Evolutionary conservation across 2,113 vertebrate genomes (phyloP), one percentile per base, ranked within the genome.

Genomic region (Illadopsis cleaveri): DNA sequence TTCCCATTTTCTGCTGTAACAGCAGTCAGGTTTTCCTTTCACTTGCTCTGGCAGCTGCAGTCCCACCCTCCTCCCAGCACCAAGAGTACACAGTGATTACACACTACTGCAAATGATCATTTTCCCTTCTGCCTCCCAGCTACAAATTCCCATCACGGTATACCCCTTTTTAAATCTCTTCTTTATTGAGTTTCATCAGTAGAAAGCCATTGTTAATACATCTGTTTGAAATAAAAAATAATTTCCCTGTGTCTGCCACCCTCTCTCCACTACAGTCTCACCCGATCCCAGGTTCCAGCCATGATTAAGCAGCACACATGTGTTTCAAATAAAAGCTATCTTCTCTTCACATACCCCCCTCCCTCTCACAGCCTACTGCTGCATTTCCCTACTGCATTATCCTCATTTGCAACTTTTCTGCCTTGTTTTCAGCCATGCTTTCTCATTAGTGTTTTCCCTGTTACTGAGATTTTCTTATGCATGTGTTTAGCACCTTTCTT

Each of bases 201-300:
- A 53, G 69, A 92, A 91, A 78, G 60, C 81, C 73, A 73, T 94
- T 92, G 83, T 75, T 94, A 95, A 94, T 94, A 93, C 94, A 97
- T 94, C 93, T 97, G 96, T 95, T 96, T 91, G 89, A 94, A 95
- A 97, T 95, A 95, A 97, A 94, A 92, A 85, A 86, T 81, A 72
- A 92, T 96, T 95, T 95, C 95, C 92, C 93, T 73, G 35, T 86
- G 96, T 94, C 96, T 96, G 61, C 92, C 92, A 86, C 80, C 77
- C 95, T 86, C 89, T 86, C 65, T 93, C 70, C 31, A 25, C 65
- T 79, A 58, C 45, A 91, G 84, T 91, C 82, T 95, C 89, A 69
- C 70, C 18, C 91, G 3, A 93, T 87, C 78, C 95, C 86, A 93
- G 93, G 96, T 95, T 92, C 91, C 86, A 92, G 91, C 35, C 47